Base-by-base conservation (phyloP, 2,113 vertebrate genomes). In the Corydoras sp. region DNA sequence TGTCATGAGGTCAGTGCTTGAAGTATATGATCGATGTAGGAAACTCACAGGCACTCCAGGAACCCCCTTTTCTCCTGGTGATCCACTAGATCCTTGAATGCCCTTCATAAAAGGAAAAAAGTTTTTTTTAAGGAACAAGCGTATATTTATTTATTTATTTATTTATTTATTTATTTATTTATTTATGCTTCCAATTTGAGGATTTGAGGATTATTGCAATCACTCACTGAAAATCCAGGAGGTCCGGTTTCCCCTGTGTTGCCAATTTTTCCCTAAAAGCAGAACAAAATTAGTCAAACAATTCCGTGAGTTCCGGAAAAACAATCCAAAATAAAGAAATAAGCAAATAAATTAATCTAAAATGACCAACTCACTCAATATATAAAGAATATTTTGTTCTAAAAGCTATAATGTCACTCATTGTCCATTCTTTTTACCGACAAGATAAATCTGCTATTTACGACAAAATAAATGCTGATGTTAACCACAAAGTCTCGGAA, bases 21-120 rank as follows among this genome's bases (percentile, higher is more conserved):
- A 43, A 12, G 24, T 51, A 14, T n/a, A 53, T 70, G 11, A 50
- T 30, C 13, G 2, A 60, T 15, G 51, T 11, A 79, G 77, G 59
- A 72, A 80, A 86, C 92, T 92, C 89, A 91, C 97, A 77, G 89
- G 88, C 81, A 93, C 88, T 82, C 97, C 97, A 82, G 86, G 83
- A 76, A 92, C 84, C 85, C 97, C 97, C 89, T 98, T 99, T 79
- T 87, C 82, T 80, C 97, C 97, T 68, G 92, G 89, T 72, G 91
- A 88, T 76, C 97, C 97, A 0, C 94, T 95, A 76, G 86, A 87
- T 76, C 97, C 97, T 63, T 89, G 91, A 80, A 95, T 82, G 72
- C 96, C 95, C 97, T 99, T 58, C 75, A 80, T 84, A 90, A 55
- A 80, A 83, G 43, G 75, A 72, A 62, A 56, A n/a, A 30, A 43